phyloP scores from a whole-genome alignment of 2,113 vertebrate species.

The Toxostoma redivivum region DNA sequence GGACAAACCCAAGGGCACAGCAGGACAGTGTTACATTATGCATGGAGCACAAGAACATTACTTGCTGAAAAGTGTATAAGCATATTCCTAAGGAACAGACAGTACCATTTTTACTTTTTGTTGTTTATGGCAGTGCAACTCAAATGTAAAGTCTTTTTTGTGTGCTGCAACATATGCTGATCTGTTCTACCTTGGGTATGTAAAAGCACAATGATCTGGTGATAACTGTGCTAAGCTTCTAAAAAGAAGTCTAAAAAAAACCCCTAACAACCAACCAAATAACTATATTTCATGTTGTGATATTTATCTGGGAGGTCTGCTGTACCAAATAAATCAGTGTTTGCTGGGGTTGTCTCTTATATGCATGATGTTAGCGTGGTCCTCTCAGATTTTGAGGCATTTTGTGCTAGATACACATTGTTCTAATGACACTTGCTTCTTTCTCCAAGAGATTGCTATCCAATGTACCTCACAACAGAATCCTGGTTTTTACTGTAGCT shows the following conservation, averaged over 20 bases:
- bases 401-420: background rate
- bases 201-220: background rate
- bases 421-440: background rate
- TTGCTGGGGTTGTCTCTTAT: background rate
- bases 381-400: background rate
- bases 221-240: background rate
- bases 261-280: background rate
- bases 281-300: background rate
- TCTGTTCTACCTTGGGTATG: background rate
- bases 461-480: background rate
- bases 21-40: background rate
- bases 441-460: background rate
- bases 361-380: background rate
- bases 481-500: background rate
- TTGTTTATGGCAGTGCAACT: background rate
- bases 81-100: background rate
- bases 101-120: background rate
- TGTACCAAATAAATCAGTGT: background rate
- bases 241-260: background rate
- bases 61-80: background rate
- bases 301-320: background rate
- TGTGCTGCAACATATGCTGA: background rate
- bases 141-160: background rate
- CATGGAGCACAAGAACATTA: background rate
- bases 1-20: background rate